Percentiles rank a stretch among this genome's conserved stretches.
phyloP scores from a whole-genome alignment of 2,888 invertebrate species.

The Alsophila aescularia region DNA sequence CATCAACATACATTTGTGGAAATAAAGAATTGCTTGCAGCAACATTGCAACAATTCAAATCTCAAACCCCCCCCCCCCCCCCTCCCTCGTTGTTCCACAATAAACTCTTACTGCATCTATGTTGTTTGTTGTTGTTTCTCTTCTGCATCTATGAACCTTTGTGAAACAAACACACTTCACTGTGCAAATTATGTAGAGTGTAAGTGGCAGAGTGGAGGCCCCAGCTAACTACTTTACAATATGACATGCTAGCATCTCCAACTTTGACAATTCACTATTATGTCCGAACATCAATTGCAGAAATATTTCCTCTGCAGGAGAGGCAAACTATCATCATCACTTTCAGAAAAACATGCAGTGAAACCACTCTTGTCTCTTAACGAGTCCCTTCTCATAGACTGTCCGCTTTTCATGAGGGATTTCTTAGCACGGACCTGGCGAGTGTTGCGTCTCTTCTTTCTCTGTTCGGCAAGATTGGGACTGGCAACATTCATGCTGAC shows the following conservation, averaged over 20 bases:
- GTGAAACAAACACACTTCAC: no score
- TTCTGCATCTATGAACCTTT: no score
- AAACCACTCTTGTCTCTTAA: constrained; percentile 71
- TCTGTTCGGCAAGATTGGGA: constrained; percentile 34
- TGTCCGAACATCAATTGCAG: constrained; percentile 45
- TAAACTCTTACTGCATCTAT: no score
- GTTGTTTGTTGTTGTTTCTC: no score
- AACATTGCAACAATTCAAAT: no score
- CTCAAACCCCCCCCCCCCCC: no score
- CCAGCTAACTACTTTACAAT: constrained; percentile 24
- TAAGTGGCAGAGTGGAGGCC: no score
- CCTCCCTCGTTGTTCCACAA: no score
- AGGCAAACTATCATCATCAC: constrained; percentile 72
- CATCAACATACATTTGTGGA: no score
- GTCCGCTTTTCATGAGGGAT: constrained; percentile 47
- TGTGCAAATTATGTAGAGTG: no score
- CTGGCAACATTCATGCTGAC: constrained; percentile 66
- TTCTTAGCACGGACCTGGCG: constrained; percentile 50
- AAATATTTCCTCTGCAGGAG: constrained; percentile 67
- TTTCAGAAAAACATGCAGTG: constrained; percentile 74
- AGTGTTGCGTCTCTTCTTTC: constrained; percentile 44
- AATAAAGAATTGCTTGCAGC: no score
- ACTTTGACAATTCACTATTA: neutral
- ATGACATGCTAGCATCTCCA: constrained; percentile 23
- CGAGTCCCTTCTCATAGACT: constrained; percentile 55